These are phyloP conservation scores for Mungos mungo DNA, from an alignment of 2,113 vertebrate species.

Conservation along the genomic window DNA sequence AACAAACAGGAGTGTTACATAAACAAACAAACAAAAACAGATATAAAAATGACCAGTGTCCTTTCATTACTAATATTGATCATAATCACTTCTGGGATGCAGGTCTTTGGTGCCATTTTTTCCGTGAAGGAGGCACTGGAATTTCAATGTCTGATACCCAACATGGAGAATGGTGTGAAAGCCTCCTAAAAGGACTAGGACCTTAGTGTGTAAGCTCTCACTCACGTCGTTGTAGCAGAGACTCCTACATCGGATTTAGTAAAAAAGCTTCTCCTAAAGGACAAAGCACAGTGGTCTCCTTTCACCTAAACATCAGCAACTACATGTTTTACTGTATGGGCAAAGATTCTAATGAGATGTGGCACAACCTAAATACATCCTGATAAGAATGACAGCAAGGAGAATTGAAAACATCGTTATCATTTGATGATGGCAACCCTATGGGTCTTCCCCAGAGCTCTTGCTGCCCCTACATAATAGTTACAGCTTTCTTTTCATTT, in stretches of 20 bases:
- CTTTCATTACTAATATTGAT: not conserved
- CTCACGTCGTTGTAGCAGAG: not conserved
- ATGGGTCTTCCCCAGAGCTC: not conserved
- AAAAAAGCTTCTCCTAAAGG: not conserved
- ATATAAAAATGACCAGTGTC: not conserved
- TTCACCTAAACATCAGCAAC: not conserved
- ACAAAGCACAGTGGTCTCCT: not conserved
- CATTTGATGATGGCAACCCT: not conserved
- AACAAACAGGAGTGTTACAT: not conserved
- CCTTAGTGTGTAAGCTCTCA: not conserved
- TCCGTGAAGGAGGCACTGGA: not conserved
- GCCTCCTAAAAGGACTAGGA: not conserved
- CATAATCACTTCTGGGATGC: not conserved
- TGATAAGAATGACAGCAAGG: slow-evolving; percentile 16
- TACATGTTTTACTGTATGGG: not conserved
- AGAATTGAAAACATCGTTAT: slow-evolving; percentile 23
- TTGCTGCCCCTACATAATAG: not conserved
- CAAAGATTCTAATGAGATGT: not conserved
- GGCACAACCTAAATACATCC: not conserved
- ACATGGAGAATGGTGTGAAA: not conserved
- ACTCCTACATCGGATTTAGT: not conserved
- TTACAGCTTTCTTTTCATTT: not conserved
- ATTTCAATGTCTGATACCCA: not conserved
- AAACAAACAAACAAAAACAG: not conserved
- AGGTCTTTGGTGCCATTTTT: not conserved